A percentile compares a stretch with the other conserved stretches of the same genome.
These are phyloP conservation scores for Anoplopoma fimbria DNA, from an alignment of 2,113 vertebrate species.

Conservation along the genomic window DNA sequence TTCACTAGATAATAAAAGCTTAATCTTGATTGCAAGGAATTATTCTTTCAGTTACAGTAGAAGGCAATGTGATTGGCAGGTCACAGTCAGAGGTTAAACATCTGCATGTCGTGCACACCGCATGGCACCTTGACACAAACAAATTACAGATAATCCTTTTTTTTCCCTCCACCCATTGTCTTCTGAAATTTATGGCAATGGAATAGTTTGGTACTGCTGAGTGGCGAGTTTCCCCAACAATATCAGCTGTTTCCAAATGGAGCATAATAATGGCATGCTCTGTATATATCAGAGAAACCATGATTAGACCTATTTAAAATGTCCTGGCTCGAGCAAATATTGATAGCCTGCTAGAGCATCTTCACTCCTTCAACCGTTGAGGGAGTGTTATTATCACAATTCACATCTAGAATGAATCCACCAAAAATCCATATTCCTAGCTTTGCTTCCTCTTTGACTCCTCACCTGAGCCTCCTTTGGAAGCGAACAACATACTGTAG, in stretches of 20 bases:
- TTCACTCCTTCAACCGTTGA: conserved; percentile 34
- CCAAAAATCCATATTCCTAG: conserved; percentile 35
- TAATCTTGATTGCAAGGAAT: conserved; percentile 14
- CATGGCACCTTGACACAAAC: conserved; percentile 40
- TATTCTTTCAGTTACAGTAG: conserved; percentile 18
- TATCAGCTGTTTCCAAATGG: conserved; percentile 64
- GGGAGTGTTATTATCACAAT: conserved; percentile 65
- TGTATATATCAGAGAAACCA: conserved; percentile 55
- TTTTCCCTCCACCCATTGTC: conserved; percentile 23
- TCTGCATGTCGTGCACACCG: background rate
- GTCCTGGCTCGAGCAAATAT: conserved; percentile 65
- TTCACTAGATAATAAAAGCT: conserved; percentile 17
- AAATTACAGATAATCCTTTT: conserved; percentile 26
- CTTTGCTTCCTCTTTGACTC: conserved; percentile 38
- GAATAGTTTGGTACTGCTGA: conserved; percentile 20
- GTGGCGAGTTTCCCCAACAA: conserved; percentile 40
- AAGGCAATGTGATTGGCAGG: conserved; percentile 29
- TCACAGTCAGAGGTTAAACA: conserved; percentile 33
- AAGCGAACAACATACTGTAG: conserved; percentile 43
- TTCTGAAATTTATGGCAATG: conserved; percentile 10
- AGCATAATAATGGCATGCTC: conserved; percentile 46
- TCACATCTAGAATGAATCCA: conserved; percentile 55
- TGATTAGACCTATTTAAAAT: conserved; percentile 65
- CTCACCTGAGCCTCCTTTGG: conserved; percentile 41
- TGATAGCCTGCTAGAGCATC: conserved; percentile 61